Evolutionary conservation across 2,888 invertebrate genomes (phyloP), one percentile per base, ranked within the genome.

Genomic region (Orchesella flavescens): DNA sequence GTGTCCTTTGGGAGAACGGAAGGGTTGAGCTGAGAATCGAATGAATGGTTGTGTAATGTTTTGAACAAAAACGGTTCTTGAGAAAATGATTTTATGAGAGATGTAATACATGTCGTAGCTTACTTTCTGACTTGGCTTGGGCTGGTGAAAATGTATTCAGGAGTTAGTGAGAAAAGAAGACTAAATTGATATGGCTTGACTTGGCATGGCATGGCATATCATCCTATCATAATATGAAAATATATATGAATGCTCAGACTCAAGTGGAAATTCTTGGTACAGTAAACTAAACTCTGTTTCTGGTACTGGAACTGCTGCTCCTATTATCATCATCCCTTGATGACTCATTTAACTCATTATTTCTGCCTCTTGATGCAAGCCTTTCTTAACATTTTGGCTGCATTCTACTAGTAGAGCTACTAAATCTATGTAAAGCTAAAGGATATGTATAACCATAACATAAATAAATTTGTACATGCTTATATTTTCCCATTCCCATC

Each of bases 311-410:
- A 17, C 63, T 74, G 23, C 23, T 21, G 66, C 59, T 55, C 55
- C 34, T 34, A 65, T 44, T n/a, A 66, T 65, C 76, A 66, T 53
- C 76, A 66, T 76, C 66, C 76, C 76, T 65, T 66, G 76, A 76
- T 76, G 76, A 76, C 76, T 76, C 76, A 76, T 76, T 76, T 76
- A 76, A 76, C 76, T 76, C 76, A 76, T 76, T 76, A 76, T 76
- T 76, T 76, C 65, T 76, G 76, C 76, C 66, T 66, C 76, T 66
- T 65, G 66, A 76, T 66, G 24, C 46, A 74, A 15, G 43, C 44
- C 43, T 61, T 46, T 46, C 44, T 71, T 23, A 23, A 15, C 46
- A 21, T 44, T 69, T 23, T 12, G 21, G 71, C 1, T 34, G 7
- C 7, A 34, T 34, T n/a, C n/a, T n/a, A n/a, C n/a, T n/a, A n/a